Base-by-base conservation (phyloP, 2,113 vertebrate genomes). In the Cavia porcellus region DNA sequence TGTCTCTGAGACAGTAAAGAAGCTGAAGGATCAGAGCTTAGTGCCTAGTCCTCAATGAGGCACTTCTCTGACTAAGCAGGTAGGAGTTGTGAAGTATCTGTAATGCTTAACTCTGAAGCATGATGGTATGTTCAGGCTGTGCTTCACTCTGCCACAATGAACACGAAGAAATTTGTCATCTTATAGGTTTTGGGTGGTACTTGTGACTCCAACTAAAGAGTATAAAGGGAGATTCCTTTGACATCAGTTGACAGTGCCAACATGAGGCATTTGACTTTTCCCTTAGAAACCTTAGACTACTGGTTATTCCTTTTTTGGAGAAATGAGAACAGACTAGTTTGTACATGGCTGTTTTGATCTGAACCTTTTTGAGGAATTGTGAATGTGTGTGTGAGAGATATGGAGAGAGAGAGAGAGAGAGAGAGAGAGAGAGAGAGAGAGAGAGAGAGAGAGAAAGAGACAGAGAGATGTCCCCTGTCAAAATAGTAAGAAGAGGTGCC, bases 71-170 rank as follows among this genome's bases (percentile, higher is more conserved):
- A 99, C 99, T 92, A 99, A 99, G 98, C 99, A 99, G 98, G 99
- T 99, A 0, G 99, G 99, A 74, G 99, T 99, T 0, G 99, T 99
- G 64, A 99, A 99, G 98, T 99, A 99, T 98, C 98, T 99, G 98
- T 99, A 99, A 98, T 99, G 99, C 98, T 99, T 99, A 0, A 99
- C 99, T 0, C 97, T 99, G 97, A 98, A 99, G 97, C 99, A 99
- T 97, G 99, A 99, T 95, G 99, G 99, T 1, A 99, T 10, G 99
- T 99, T 83, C 98, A 99, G 45, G 99, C 99, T 4, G 99, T 99
- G 97, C 99, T 99, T 95, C 99, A 99, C 97, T 99, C 99, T 66
- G 98, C 99, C 95, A 98, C 98, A 81, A 99, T 99, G 98, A 99
- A 99, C 96, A 87, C 98, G 96, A 99, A 99, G 94, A 99, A 99